A percentile compares a stretch with the other conserved stretches of the same genome.
phyloP scores from a whole-genome alignment of 1,140 invertebrate species.

The Atta texana region DNA sequence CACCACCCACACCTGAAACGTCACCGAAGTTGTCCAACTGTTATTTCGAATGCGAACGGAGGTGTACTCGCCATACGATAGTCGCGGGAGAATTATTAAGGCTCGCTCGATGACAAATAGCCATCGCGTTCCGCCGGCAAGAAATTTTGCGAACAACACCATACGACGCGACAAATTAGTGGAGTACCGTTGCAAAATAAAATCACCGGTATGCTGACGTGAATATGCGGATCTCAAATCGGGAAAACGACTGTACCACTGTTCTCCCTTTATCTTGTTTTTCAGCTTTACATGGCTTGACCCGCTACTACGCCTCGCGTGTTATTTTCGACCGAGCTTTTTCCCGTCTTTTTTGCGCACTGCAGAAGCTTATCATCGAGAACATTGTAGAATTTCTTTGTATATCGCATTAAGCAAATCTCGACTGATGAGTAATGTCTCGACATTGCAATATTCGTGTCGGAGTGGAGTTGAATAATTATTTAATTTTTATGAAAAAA shows the following conservation, averaged over 20 bases:
- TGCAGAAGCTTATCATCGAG: conserved; percentile 26
- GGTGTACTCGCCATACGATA: conserved; percentile 54
- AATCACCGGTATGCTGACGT: conserved; percentile 20
- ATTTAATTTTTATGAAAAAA: background rate
- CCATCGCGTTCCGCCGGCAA: conserved; percentile 17
- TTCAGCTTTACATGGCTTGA: conserved; percentile 26
- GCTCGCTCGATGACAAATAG: conserved; percentile 2
- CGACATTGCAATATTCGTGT: background rate
- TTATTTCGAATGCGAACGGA: conserved; percentile 59
- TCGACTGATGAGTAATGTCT: conserved; percentile 33
- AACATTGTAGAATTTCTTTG: conserved; percentile 17
- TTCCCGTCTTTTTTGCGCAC: conserved; percentile 6
- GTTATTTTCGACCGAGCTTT: conserved; percentile 41
- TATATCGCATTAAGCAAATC: conserved; percentile 44
- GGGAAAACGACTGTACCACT: background rate
- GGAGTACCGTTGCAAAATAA: conserved; percentile 3
- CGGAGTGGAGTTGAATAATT: background rate
- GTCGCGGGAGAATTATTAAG: conserved; percentile 64
- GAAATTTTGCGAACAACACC: conserved; percentile 26
- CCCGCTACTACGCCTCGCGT: conserved; percentile 6
- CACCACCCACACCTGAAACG: conserved; percentile 26
- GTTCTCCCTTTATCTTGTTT: conserved; percentile 20
- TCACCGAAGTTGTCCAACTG: conserved; percentile 68
- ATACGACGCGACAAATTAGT: conserved; percentile 42
- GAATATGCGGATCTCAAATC: conserved; percentile 29